Percentiles rank a stretch among this genome's conserved stretches.
Evolutionary conservation across 2,797 vertebrate species (phyloP).

Genomic region (Iguana delicatissima): DNA sequence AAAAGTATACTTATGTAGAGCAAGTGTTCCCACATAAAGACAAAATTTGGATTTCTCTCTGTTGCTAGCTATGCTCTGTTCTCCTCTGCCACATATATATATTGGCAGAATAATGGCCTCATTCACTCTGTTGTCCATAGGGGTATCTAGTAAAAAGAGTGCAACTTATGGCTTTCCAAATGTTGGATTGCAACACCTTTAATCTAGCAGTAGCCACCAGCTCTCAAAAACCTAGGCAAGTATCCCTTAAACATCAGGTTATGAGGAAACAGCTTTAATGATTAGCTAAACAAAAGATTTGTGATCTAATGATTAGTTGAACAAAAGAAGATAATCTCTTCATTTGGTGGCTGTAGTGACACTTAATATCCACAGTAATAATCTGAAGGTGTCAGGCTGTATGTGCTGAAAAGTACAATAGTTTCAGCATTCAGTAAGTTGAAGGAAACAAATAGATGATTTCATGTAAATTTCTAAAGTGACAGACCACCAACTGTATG

Average conservation of each 20-base stretch:
- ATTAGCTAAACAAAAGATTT: background rate
- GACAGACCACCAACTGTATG: fast-evolving
- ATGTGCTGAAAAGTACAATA: background rate
- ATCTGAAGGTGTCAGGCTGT: background rate
- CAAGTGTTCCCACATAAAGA: background rate
- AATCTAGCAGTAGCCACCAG: background rate
- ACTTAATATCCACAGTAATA: background rate
- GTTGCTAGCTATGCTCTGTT: background rate
- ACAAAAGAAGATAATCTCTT: background rate
- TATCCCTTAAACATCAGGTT: background rate
- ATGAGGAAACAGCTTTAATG: background rate
- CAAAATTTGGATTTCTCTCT: background rate
- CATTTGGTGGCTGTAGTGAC: background rate
- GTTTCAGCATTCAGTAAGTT: slow-evolving; percentile 17
- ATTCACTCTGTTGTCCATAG: background rate
- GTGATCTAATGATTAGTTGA: too few species aligned
- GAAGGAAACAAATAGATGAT: slow-evolving; percentile 30
- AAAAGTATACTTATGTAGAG: background rate
- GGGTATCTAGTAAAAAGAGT: background rate
- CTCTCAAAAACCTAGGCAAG: background rate
- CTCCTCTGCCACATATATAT: background rate
- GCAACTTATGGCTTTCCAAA: background rate
- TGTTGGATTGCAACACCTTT: background rate
- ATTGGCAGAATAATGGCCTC: background rate
- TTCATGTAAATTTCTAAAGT: slow-evolving; percentile 1